Percentiles rank a stretch among this genome's conserved stretches.
phyloP scores from a whole-genome alignment of 2,113 vertebrate genomes.

The Lynx canadensis region DNA sequence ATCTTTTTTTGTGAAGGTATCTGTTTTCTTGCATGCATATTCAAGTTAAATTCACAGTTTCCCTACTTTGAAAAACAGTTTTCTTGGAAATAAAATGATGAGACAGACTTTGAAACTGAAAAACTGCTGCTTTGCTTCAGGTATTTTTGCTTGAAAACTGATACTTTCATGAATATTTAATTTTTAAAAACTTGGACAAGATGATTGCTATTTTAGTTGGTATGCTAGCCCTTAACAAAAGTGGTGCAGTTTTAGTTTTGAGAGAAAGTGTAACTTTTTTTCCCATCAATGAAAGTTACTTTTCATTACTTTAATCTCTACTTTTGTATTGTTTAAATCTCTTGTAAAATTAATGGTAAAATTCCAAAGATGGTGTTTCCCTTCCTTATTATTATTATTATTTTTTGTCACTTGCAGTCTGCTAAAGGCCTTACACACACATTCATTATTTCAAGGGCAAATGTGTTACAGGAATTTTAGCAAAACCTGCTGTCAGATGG shows the following conservation, averaged over 20 bases:
- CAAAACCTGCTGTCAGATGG: not conserved
- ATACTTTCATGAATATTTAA: slow-evolving; percentile 71
- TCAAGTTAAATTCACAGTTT: slow-evolving; percentile 65
- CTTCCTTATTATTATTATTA: not conserved
- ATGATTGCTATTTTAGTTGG: slow-evolving; percentile 47
- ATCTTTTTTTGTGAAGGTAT: not conserved
- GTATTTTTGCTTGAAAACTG: slow-evolving; percentile 66
- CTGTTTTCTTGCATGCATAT: slow-evolving; percentile 60
- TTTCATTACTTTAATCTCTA: not conserved
- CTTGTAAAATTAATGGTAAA: not conserved
- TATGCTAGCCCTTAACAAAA: not conserved
- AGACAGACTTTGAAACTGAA: slow-evolving; percentile 60
- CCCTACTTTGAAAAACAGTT: slow-evolving; percentile 63
- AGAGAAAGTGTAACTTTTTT: slow-evolving; percentile 7
- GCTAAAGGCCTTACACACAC: not conserved
- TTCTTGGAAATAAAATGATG: slow-evolving; percentile 63
- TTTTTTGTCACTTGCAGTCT: not conserved
- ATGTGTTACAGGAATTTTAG: not conserved
- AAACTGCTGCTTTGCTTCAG: slow-evolving; percentile 65
- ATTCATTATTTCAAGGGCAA: not conserved
- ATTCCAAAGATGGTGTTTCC: not conserved
- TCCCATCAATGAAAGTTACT: not conserved
- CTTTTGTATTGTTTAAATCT: not conserved
- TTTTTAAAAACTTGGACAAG: slow-evolving; percentile 52
- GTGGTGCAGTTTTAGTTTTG: not conserved